phyloP scores from a whole-genome alignment of 2,113 vertebrate genomes.

The Phaetusa simplex region DNA sequence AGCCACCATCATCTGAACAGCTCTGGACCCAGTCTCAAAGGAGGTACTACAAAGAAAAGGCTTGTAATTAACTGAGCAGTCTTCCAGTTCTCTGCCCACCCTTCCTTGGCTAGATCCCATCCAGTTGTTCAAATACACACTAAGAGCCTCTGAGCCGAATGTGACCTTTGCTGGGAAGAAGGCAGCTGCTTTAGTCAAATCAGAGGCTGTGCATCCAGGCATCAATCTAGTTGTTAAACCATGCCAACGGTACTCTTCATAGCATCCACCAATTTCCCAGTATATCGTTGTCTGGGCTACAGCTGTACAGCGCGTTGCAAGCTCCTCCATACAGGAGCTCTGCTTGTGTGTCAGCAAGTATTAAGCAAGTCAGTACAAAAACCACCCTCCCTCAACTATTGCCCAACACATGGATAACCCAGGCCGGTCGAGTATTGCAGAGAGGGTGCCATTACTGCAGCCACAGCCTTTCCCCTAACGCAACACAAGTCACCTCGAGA shows the following conservation, averaged over 20 bases:
- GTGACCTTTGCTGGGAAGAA: slow-evolving; percentile 15
- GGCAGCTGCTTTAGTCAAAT: slow-evolving; percentile 1
- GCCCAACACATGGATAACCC: background rate
- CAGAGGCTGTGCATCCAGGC: background rate
- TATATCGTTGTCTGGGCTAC: background rate
- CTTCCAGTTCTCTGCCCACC: background rate
- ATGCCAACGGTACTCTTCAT: background rate
- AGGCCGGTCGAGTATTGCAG: background rate
- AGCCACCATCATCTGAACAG: background rate
- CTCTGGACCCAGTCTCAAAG: background rate
- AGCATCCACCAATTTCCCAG: background rate
- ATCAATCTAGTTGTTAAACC: background rate
- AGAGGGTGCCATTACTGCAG: background rate
- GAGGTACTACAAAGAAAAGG: background rate
- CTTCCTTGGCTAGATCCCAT: background rate
- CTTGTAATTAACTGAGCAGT: background rate
- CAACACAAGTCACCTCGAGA: background rate
- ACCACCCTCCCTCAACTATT: background rate
- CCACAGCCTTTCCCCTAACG: background rate
- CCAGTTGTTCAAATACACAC: slow-evolving; percentile 20
- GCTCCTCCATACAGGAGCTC: background rate
- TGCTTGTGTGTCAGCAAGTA: background rate
- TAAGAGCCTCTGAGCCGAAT: background rate
- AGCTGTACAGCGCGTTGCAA: background rate
- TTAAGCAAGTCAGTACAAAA: background rate